phyloP scores from a whole-genome alignment of 1,140 invertebrate species.

The Scylla paramamosain region DNA sequence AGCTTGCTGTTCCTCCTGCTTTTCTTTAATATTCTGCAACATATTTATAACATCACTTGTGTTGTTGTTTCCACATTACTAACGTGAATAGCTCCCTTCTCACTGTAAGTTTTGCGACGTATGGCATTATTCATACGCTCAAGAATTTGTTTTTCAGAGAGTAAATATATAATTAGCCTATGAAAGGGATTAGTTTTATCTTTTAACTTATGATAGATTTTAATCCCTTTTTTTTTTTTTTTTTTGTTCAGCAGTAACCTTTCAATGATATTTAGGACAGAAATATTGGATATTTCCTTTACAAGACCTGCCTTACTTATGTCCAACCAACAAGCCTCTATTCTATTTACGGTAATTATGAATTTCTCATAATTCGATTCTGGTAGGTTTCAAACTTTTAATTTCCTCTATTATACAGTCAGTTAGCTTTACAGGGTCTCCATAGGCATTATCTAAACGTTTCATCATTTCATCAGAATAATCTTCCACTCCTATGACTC shows the following conservation, averaged over 20 bases:
- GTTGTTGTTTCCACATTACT: background rate
- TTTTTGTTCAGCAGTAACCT: background rate
- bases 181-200: background rate
- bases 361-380: background rate
- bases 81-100: background rate
- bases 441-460: background rate
- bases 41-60: too few species aligned
- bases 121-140: too few species aligned
- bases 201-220: background rate
- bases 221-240: background rate
- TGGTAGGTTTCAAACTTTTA: constrained; percentile 29
- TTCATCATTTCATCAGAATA: constrained; percentile 22
- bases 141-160: background rate
- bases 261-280: background rate
- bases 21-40: too few species aligned
- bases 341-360: background rate
- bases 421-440: constrained; percentile 23
- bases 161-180: background rate
- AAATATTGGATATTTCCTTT: background rate
- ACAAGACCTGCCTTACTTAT: background rate
- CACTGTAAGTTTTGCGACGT: background rate
- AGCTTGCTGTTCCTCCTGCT: too few species aligned
- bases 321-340: constrained; percentile 30
- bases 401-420: background rate
- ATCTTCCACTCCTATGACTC: constrained; percentile 5